Evolutionary conservation across 2,797 vertebrate genomes (phyloP).

Genomic region (Eulemur mongoz): DNA sequence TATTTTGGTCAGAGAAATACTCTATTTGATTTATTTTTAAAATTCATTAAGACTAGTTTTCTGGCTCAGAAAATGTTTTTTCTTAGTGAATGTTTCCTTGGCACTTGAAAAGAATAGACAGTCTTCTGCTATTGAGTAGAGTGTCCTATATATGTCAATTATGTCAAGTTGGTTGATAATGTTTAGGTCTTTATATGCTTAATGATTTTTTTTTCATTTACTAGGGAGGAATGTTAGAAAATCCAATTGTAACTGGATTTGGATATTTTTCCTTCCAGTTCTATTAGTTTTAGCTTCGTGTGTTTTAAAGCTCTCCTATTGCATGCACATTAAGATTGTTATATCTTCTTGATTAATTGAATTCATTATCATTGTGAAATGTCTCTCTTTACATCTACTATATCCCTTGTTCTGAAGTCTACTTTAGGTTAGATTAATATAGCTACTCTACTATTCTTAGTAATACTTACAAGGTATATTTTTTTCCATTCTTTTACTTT

Average conservation of each 20-base stretch:
- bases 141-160: not conserved
- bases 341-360: not conserved
- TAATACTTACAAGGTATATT: not conserved
- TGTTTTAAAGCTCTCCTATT: not conserved
- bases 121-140: not conserved
- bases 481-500: not conserved
- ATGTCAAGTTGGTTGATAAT: not conserved
- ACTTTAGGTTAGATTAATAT: not conserved
- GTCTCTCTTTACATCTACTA: not conserved
- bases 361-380: not conserved
- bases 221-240: not conserved
- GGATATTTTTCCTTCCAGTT: not conserved
- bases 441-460: not conserved
- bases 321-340: not conserved
- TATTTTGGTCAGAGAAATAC: not conserved
- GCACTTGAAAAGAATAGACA: not conserved
- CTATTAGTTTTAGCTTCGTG: not conserved
- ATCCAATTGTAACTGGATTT: not conserved
- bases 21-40: not conserved
- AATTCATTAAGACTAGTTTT: not conserved
- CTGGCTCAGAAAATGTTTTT: not conserved
- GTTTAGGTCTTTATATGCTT: not conserved
- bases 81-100: not conserved
- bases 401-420: not conserved
- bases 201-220: not conserved